Conservation (phyloP, 2,113 vertebrate species). For the Mormyrus iriodes region DNA sequence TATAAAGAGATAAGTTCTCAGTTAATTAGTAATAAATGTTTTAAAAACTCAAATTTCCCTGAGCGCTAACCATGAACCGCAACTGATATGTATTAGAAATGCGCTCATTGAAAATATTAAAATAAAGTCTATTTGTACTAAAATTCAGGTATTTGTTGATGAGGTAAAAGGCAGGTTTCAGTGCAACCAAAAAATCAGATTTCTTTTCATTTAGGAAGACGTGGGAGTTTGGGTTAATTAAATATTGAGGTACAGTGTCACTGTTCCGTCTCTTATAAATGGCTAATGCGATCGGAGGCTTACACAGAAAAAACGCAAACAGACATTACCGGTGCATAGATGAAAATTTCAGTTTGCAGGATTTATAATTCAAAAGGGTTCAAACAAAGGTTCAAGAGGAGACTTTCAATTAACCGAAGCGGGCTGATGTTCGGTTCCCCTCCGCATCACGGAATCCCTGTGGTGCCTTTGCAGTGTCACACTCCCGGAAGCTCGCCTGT, state of each 20-base stretch:
- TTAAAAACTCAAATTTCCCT: slow-evolving; percentile 54
- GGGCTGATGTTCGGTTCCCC: neutral
- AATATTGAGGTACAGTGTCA: neutral
- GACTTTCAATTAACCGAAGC: neutral
- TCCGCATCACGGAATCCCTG: neutral
- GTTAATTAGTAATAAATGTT: slow-evolving; percentile 69
- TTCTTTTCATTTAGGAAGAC: neutral
- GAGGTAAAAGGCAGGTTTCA: neutral
- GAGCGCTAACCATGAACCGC: neutral
- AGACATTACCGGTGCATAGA: neutral
- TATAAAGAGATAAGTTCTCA: slow-evolving; percentile 65
- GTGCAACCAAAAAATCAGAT: neutral
- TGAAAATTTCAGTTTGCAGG: neutral
- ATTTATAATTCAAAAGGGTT: neutral
- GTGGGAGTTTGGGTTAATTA: neutral
- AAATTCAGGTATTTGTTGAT: neutral
- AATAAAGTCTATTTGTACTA: neutral
- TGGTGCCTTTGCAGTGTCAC: neutral
- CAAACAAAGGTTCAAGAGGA: neutral
- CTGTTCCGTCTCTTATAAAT: neutral
- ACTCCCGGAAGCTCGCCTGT: neutral
- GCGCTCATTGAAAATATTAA: neutral
- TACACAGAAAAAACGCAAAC: neutral
- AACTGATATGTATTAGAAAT: neutral
- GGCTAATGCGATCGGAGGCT: neutral